A percentile compares a stretch with the other conserved stretches of the same genome.
These are phyloP conservation scores for Phodopus roborovskii DNA, from an alignment of 2,113 vertebrate species.

Conservation along the genomic window DNA sequence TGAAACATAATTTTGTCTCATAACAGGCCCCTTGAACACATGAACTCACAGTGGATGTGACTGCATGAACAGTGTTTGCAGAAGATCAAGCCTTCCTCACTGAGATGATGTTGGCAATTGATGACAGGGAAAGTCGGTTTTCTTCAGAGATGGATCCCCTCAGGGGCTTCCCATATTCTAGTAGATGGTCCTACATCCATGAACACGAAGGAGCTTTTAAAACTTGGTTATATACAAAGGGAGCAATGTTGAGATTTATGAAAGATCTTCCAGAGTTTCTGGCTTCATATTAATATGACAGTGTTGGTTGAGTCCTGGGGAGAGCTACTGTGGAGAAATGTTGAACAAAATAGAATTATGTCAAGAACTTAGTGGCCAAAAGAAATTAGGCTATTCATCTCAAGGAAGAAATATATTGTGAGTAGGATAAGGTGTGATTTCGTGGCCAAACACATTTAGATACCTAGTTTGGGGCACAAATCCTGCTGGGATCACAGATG, in stretches of 20 bases:
- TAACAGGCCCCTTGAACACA: background rate
- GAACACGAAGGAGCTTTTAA: background rate
- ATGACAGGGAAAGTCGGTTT: background rate
- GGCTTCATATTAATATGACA: slow-evolving; percentile 1
- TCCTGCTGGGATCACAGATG: background rate
- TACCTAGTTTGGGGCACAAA: background rate
- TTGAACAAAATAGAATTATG: background rate
- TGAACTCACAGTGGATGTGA: background rate
- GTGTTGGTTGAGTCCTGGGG: background rate
- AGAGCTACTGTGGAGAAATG: background rate
- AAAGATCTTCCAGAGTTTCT: background rate
- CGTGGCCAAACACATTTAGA: background rate
- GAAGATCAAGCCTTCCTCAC: background rate
- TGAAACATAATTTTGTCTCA: background rate
- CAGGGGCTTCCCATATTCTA: background rate
- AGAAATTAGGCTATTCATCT: background rate
- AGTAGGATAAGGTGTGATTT: background rate
- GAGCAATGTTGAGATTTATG: background rate
- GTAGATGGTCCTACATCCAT: background rate
- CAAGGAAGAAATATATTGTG: slow-evolving; percentile 11
- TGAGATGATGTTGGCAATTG: background rate
- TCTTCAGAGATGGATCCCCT: background rate
- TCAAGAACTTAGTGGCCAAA: background rate
- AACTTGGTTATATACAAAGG: background rate
- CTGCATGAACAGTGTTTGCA: background rate